Evolutionary conservation across 2,113 vertebrate genomes (phyloP).

Genomic region (Spea bombifrons): DNA sequence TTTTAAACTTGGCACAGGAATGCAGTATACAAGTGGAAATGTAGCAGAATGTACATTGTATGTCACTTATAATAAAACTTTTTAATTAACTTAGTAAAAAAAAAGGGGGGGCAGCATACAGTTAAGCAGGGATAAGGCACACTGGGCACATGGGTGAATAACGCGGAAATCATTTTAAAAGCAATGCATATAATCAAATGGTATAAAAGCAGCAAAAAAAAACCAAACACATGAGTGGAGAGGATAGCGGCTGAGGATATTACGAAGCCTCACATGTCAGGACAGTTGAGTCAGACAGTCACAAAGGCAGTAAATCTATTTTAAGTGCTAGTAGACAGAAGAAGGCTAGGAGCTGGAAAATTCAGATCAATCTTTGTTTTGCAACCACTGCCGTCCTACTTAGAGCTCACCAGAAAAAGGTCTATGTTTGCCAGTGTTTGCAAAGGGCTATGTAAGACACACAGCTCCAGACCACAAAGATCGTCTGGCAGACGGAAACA

Average conservation of each 20-base stretch:
- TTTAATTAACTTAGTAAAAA: no score
- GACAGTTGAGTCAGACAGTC: conserved; percentile 44
- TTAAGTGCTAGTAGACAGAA: conserved; percentile 26
- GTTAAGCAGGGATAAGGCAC: no score
- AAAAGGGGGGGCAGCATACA: no score
- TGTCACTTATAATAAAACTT: no score
- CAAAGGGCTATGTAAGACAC: conserved; percentile 6
- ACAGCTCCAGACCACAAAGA: conserved; percentile 1
- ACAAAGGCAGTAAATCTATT: conserved; percentile 38
- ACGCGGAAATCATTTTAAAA: no score
- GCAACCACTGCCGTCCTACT: conserved; percentile 12
- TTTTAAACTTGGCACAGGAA: no score
- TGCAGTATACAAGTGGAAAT: no score
- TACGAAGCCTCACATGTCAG: conserved; percentile 39
- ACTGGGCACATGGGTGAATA: no score
- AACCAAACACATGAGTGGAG: not conserved
- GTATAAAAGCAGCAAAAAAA: not conserved
- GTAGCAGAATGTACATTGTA: no score
- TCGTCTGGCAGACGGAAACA: not conserved
- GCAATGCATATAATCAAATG: not conserved
- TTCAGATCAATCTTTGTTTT: conserved; percentile 14
- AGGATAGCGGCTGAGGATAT: conserved; percentile 16
- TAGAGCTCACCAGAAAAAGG: conserved; percentile 1
- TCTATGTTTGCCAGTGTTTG: not conserved
- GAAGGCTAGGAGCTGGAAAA: conserved; percentile 24